phyloP scores from a whole-genome alignment of 2,888 invertebrate genomes.

The Tholera decimalis region DNA sequence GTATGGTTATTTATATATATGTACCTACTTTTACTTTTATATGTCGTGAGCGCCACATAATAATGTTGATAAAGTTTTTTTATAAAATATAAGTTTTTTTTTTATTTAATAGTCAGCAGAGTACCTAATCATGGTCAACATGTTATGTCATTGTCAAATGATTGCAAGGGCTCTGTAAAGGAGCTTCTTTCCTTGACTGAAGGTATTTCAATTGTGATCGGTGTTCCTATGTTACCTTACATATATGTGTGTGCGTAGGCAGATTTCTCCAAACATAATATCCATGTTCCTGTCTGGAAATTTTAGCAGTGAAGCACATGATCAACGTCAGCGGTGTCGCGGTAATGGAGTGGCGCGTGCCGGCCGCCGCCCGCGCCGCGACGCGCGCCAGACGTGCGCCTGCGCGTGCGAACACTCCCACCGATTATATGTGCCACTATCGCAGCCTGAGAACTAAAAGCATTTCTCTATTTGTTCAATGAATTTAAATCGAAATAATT shows the following conservation, averaged over 20 bases:
- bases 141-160: no score
- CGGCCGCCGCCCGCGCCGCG: conserved; percentile 67
- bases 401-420: conserved; percentile 83
- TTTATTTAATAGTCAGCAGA: not conserved
- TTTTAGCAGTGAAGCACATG: conserved; percentile 72
- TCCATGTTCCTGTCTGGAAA: conserved; percentile 35
- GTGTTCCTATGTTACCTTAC: not conserved
- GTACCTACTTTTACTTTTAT: no score
- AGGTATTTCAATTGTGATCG: not conserved
- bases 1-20: no score
- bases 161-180: no score
- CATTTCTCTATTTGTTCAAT: conserved; percentile 46
- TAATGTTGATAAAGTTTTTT: no score
- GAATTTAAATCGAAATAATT: conserved; percentile 34
- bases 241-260: conserved; percentile 14
- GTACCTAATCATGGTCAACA: no score
- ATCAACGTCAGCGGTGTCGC: conserved; percentile 76
- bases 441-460: conserved; percentile 80
- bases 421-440: conserved; percentile 86
- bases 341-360: conserved; percentile 87
- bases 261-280: conserved; percentile 18
- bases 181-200: no score
- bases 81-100: not conserved
- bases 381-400: conserved; percentile 61
- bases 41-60: no score